These are phyloP conservation scores for Sarcophilus harrisii DNA, from an alignment of 2,797 vertebrate genomes.

Conservation along the genomic window DNA sequence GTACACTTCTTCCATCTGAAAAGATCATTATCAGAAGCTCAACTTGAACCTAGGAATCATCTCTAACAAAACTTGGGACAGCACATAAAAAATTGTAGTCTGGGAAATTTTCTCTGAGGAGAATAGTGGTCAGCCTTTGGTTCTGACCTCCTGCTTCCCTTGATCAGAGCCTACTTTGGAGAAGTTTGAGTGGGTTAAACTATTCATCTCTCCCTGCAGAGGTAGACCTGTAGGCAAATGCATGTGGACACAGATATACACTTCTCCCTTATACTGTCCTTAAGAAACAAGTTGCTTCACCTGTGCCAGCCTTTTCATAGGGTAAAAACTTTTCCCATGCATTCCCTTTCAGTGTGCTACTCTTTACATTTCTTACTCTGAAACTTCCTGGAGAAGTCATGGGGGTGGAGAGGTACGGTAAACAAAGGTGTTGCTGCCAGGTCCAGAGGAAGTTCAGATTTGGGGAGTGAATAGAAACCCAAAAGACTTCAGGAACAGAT, in stretches of 20 bases:
- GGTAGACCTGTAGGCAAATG: accelerated
- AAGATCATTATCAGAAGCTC: no score
- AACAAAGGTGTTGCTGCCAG: neutral
- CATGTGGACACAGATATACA: no score
- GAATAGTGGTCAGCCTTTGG: neutral
- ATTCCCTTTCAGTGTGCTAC: neutral
- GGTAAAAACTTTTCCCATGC: no score
- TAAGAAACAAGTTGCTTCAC: no score
- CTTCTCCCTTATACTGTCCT: neutral
- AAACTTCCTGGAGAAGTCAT: neutral
- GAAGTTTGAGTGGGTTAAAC: neutral
- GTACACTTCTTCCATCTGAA: no score
- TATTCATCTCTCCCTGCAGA: neutral
- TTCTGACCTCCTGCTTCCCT: neutral
- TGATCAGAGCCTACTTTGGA: neutral
- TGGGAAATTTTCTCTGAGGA: neutral
- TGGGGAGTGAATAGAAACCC: neutral
- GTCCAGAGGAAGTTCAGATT: no score
- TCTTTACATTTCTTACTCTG: neutral
- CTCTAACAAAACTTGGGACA: no score
- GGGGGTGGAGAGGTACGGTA: neutral
- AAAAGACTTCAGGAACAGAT: neutral
- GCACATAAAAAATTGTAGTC: neutral
- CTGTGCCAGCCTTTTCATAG: neutral
- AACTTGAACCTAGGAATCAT: no score